Base-by-base conservation (phyloP, 2,113 vertebrate genomes). In the Zapornia atra region DNA sequence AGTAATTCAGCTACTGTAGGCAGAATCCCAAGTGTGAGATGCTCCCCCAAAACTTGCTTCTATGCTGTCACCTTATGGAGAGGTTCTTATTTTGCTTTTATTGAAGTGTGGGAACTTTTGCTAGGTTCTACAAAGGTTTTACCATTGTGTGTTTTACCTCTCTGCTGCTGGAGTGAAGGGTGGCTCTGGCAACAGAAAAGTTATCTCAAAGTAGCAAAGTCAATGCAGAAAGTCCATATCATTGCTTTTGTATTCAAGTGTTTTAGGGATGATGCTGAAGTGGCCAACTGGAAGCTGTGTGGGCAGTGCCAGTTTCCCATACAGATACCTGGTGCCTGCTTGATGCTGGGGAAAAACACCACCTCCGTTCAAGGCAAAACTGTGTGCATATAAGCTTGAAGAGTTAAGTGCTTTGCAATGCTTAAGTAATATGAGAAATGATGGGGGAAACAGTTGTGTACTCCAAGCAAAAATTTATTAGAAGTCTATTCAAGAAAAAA, bases 381-480 rank as follows among this genome's bases (percentile, higher is more conserved):
- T 57, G 16, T 60, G n/a, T 82, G 15, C 16, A 54, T n/a, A 5
- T 2, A 61, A 36, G 9, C 15, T 20, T 56, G 5, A 81, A 69
- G 50, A 77, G 28, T 81, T 68, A 69, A 92, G 72, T 1, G 11
- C 38, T 77, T 81, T 57, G 44, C 17, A 60, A 40, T 9, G 21
- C n/a, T 76, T 42, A 15, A 46, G 31, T 44, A 54, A 5, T 12
- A 48, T 10, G 48, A 89, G 71, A 93, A 96, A 97, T 91, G 18
- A 93, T 44, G 59, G 83, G 40, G 87, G 59, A 96, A 97, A 94
- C 93, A 65, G 63, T 92, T 65, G 73, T 95, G 92, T 98, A 98
- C 89, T 98, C 96, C 98, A 99, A 98, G 98, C 98, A 98, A 98
- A 98, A 98, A 98, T 99, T 99, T 99, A 99, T 99, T 99, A 98